Conservation (phyloP, 2,113 vertebrate genomes). For the Megaceryle maxima region DNA sequence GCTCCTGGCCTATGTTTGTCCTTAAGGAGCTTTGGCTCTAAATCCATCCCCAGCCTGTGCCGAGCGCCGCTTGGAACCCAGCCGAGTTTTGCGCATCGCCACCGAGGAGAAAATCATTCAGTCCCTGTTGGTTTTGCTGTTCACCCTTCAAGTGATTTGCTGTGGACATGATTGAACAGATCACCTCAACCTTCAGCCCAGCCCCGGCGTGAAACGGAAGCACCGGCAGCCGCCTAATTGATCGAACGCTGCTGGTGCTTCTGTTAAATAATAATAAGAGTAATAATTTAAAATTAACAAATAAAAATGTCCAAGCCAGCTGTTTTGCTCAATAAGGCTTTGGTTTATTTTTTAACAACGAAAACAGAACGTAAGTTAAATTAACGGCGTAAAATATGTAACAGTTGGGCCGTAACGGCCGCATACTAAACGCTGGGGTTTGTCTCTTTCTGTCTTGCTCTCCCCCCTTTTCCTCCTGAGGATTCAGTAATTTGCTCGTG, state of each 20-base stretch:
- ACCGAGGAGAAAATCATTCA: neutral
- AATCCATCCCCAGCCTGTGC: slow-evolving; percentile 28
- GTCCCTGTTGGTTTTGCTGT: neutral
- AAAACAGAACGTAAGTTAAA: slow-evolving; percentile 57
- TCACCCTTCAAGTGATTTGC: slow-evolving; percentile 46
- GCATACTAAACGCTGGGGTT: neutral
- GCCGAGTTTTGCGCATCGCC: neutral
- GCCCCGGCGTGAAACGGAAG: neutral
- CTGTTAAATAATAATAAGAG: slow-evolving; percentile 41
- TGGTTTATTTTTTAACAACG: slow-evolving; percentile 46
- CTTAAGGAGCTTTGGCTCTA: slow-evolving; percentile 8
- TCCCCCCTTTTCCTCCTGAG: slow-evolving; percentile 48
- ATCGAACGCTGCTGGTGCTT: neutral
- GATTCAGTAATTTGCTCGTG: slow-evolving; percentile 58
- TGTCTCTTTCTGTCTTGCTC: neutral
- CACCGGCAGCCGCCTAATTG: neutral
- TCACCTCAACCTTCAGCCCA: slow-evolving; percentile 14
- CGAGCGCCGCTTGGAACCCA: neutral
- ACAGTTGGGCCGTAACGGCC: neutral
- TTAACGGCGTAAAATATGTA: slow-evolving; percentile 50
- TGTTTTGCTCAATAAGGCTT: slow-evolving; percentile 40
- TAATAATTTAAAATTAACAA: neutral
- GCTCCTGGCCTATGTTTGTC: neutral
- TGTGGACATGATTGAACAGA: neutral
- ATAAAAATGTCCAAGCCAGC: neutral